Evolutionary conservation across 2,113 vertebrate genomes (phyloP).

Genomic region (Emydura subglobosa): DNA sequence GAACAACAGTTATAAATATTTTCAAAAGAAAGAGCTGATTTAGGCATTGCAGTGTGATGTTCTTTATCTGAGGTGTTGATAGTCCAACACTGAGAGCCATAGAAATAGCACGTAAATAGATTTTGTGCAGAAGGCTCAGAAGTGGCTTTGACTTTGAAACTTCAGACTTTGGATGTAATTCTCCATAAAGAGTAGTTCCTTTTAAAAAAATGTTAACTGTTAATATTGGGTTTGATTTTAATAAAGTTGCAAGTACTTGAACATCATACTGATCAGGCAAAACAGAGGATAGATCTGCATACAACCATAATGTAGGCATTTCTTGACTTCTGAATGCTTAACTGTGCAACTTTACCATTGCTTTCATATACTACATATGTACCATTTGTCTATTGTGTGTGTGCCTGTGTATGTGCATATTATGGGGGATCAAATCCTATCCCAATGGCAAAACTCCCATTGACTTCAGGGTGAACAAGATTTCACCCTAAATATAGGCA

Average conservation of each 20-base stretch:
- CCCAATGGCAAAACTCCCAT: not conserved
- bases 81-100: not conserved
- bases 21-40: not conserved
- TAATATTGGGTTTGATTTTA: not conserved
- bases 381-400: too few species aligned
- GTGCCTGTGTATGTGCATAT: too few species aligned
- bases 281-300: not conserved
- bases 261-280: not conserved
- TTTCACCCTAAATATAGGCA: not conserved
- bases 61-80: not conserved
- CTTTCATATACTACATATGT: too few species aligned
- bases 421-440: not conserved
- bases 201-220: not conserved
- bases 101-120: not conserved
- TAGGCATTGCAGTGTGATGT: not conserved
- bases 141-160: fast-evolving
- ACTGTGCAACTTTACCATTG: not conserved
- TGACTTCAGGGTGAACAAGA: not conserved
- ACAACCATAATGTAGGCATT: not conserved
- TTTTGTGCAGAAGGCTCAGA: not conserved
- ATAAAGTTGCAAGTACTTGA: not conserved
- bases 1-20: not conserved
- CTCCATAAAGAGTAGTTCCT: not conserved
- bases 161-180: fast-evolving
- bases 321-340: not conserved